phyloP scores from a whole-genome alignment of 2,888 invertebrate species.

The Amphimallon solstitiale region DNA sequence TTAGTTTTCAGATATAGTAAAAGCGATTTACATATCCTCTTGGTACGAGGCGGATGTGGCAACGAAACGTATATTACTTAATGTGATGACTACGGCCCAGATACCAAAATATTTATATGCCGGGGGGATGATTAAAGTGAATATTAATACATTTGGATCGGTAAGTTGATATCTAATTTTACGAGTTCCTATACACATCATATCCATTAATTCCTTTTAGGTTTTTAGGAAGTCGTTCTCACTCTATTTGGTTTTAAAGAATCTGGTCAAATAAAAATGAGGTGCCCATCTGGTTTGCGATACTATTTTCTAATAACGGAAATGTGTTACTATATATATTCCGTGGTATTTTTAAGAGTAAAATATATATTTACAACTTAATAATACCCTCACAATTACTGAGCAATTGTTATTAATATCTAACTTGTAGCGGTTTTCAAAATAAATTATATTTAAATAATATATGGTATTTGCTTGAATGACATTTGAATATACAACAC shows the following conservation, averaged over 20 bases:
- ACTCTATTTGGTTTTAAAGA: constrained; percentile 28
- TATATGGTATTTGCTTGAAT: too few relatives aligned
- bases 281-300: neutral
- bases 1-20: constrained; percentile 9
- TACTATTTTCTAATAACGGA: neutral
- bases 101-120: neutral
- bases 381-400: too few relatives aligned
- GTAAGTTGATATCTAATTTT: neutral
- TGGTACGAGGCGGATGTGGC: constrained; percentile 35
- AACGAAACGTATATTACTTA: constrained; percentile 17
- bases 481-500: too few relatives aligned
- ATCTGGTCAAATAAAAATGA: constrained; percentile 13
- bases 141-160: constrained; percentile 4
- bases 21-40: constrained; percentile 28
- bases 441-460: too few relatives aligned
- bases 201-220: neutral
- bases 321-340: too few relatives aligned
- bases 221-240: constrained; percentile 32
- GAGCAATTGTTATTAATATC: too few relatives aligned
- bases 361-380: too few relatives aligned
- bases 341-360: too few relatives aligned
- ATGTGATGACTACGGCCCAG: constrained; percentile 1
- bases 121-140: neutral
- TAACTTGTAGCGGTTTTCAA: too few relatives aligned
- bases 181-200: too few relatives aligned